Percentiles rank a stretch among this genome's conserved stretches.
phyloP scores from a whole-genome alignment of 2,113 vertebrate genomes.

The Todiramphus chloris region DNA sequence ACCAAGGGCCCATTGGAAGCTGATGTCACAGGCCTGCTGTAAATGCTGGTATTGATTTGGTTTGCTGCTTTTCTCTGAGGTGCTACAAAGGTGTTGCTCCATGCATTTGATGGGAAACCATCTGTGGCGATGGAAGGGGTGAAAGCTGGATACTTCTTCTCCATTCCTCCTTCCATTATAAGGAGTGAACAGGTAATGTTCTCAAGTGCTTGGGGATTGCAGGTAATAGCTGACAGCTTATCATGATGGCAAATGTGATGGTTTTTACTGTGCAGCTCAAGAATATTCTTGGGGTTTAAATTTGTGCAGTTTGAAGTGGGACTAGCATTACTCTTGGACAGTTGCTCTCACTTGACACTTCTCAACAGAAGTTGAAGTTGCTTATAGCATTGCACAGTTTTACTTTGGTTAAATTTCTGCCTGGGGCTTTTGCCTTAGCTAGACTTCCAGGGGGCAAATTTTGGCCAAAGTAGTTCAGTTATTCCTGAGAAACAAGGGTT shows the following conservation, averaged over 20 bases:
- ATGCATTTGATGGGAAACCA: slow-evolving; percentile 94
- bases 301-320: background rate
- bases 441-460: background rate
- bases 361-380: background rate
- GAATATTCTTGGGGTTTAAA: background rate
- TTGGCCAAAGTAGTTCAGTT: background rate
- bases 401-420: background rate
- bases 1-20: background rate
- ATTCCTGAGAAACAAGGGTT: background rate
- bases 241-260: background rate
- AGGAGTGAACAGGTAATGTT: slow-evolving; percentile 90
- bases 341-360: background rate
- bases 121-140: slow-evolving; percentile 95
- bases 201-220: background rate
- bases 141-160: slow-evolving; percentile 92
- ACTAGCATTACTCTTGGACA: rapidly evolving
- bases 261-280: background rate
- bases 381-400: background rate
- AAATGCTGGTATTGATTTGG: background rate
- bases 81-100: slow-evolving; percentile 88
- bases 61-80: slow-evolving; percentile 67
- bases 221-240: background rate
- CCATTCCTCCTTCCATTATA: slow-evolving; percentile 92
- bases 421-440: background rate
- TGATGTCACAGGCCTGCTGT: background rate